These are phyloP conservation scores for Sarcophilus harrisii DNA, from an alignment of 2,797 vertebrate genomes.

Conservation along the genomic window DNA sequence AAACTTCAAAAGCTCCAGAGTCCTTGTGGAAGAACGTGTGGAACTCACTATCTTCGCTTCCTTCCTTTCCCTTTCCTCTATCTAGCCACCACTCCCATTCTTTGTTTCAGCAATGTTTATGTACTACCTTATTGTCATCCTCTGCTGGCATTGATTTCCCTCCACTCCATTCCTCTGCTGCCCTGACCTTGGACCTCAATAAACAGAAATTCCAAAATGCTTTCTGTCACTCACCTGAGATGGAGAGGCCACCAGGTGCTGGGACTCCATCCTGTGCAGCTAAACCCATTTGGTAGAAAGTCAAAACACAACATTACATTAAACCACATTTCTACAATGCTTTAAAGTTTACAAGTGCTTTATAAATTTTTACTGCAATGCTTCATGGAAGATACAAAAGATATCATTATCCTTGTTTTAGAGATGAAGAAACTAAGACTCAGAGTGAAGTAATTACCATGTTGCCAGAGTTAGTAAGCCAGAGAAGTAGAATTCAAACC, in stretches of 20 bases:
- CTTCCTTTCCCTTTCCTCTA: neutral
- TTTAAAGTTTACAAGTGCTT: neutral
- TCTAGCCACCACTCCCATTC: neutral
- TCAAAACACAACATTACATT: neutral
- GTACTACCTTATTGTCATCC: accelerated
- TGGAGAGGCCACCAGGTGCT: accelerated
- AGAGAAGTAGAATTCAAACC: neutral
- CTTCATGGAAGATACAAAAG: neutral
- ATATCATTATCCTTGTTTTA: neutral
- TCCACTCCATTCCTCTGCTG: neutral
- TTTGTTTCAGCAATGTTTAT: neutral
- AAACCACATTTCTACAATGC: neutral
- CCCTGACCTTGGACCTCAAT: neutral
- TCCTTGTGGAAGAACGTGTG: neutral
- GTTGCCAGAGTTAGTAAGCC: neutral
- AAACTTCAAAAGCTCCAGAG: neutral
- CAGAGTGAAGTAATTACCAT: neutral
- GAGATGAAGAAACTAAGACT: neutral
- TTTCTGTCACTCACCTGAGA: constrained; percentile 9
- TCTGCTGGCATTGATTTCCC: neutral
- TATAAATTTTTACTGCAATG: neutral
- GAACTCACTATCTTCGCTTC: neutral
- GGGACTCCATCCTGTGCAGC: neutral
- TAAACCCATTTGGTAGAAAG: neutral
- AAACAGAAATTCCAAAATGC: neutral